These are phyloP conservation scores for Griposia aprilina DNA, from an alignment of 2,888 invertebrate genomes.

Conservation along the genomic window DNA sequence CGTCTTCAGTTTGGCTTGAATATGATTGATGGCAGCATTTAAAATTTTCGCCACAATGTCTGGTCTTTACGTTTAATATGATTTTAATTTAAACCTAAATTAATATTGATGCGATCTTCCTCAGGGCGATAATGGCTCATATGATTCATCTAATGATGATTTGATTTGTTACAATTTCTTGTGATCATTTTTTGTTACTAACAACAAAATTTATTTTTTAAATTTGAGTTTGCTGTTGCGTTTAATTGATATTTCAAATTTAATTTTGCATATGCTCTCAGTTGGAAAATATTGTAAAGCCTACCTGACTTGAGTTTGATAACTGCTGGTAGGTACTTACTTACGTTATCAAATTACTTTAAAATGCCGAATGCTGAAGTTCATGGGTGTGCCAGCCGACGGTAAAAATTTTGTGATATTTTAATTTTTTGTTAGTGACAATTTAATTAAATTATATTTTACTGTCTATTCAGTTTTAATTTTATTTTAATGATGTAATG, in stretches of 20 bases:
- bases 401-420: too few relatives aligned
- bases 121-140: constrained; percentile 35
- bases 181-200: constrained; percentile 14
- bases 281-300: constrained; percentile 1
- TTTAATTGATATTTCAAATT: background rate
- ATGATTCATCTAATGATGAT: constrained; percentile 71
- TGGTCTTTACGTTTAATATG: constrained; percentile 48
- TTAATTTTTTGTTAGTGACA: too few relatives aligned
- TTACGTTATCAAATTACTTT: background rate
- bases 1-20: constrained; percentile 13
- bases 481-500: too few relatives aligned
- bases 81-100: constrained; percentile 58
- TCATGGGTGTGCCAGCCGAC: too few relatives aligned
- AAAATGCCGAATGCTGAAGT: background rate
- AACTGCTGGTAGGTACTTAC: background rate
- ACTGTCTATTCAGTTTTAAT: too few relatives aligned
- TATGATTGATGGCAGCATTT: constrained; percentile 53
- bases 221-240: background rate
- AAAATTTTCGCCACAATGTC: constrained; percentile 39
- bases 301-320: background rate
- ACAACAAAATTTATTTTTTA: background rate
- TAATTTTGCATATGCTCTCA: background rate
- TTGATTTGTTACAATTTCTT: constrained; percentile 53
- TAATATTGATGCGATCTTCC: constrained; percentile 43
- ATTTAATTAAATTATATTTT: too few relatives aligned